Evolutionary conservation across 2,797 vertebrate genomes (phyloP).

Genomic region (Sebastes steindachneri): DNA sequence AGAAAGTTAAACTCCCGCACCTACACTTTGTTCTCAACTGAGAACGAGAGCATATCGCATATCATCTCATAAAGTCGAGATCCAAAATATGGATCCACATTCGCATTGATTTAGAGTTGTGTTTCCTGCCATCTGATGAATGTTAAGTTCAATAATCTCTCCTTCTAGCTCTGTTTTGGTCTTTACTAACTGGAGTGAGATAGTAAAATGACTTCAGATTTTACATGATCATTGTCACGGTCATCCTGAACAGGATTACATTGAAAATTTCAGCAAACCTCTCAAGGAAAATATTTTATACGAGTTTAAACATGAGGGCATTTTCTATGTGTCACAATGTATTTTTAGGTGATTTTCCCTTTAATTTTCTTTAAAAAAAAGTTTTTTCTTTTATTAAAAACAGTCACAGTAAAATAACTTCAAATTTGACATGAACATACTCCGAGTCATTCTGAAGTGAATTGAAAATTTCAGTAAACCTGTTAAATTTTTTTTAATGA

Average conservation of each 20-base stretch:
- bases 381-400: not conserved
- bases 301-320: not conserved
- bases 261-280: not conserved
- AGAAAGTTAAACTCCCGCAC: too few relatives aligned
- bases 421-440: not conserved
- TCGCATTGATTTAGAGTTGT: too few relatives aligned
- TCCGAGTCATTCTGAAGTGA: too few relatives aligned
- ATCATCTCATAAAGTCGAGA: too few relatives aligned
- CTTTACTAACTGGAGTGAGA: not conserved
- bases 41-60: too few relatives aligned
- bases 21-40: too few relatives aligned
- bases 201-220: not conserved
- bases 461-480: too few relatives aligned
- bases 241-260: not conserved
- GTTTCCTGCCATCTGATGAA: too few relatives aligned
- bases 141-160: too few relatives aligned
- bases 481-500: not conserved
- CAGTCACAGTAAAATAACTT: not conserved
- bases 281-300: not conserved
- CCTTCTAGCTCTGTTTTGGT: too few relatives aligned
- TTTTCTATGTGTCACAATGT: not conserved
- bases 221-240: not conserved
- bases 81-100: too few relatives aligned
- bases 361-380: not conserved
- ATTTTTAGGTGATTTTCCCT: not conserved